Conservation (phyloP, 2,797 vertebrate species). For the Eospalax fontanierii region DNA sequence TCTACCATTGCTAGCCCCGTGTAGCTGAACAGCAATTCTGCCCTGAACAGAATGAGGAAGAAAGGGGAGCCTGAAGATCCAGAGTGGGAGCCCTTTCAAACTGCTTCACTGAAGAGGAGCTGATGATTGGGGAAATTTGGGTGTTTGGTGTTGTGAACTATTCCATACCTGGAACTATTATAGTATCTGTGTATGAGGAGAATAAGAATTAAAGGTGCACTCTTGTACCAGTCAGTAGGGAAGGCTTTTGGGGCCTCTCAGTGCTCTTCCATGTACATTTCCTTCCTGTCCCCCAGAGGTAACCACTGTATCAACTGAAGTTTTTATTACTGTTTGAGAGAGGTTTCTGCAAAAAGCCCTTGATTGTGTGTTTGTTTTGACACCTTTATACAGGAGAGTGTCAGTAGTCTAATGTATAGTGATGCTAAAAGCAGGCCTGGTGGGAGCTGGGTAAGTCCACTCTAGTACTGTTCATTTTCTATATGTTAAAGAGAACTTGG, state of each 20-base stretch:
- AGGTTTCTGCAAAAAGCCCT: background rate
- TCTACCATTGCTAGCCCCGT: background rate
- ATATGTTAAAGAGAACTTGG: background rate
- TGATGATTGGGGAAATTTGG: background rate
- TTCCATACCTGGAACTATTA: background rate
- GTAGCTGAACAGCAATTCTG: background rate
- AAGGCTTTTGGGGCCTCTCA: background rate
- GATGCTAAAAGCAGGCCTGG: background rate
- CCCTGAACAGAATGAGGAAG: background rate
- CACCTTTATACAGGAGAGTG: background rate
- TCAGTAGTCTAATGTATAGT: too few species aligned
- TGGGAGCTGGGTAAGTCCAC: background rate
- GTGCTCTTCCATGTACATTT: background rate
- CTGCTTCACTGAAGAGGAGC: background rate
- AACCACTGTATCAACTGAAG: background rate
- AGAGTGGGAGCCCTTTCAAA: background rate
- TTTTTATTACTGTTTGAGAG: slow-evolving; percentile 40
- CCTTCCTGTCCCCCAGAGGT: background rate
- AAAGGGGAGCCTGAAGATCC: background rate
- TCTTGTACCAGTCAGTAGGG: background rate
- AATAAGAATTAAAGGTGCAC: slow-evolving; percentile 1
- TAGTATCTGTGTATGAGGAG: background rate
- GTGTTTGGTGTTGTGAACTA: slow-evolving; percentile 1
- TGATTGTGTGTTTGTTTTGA: slow-evolving; percentile 14
- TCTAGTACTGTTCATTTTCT: background rate